Base-by-base conservation (phyloP, 2,113 vertebrate genomes). In the Nesoenas mayeri region DNA sequence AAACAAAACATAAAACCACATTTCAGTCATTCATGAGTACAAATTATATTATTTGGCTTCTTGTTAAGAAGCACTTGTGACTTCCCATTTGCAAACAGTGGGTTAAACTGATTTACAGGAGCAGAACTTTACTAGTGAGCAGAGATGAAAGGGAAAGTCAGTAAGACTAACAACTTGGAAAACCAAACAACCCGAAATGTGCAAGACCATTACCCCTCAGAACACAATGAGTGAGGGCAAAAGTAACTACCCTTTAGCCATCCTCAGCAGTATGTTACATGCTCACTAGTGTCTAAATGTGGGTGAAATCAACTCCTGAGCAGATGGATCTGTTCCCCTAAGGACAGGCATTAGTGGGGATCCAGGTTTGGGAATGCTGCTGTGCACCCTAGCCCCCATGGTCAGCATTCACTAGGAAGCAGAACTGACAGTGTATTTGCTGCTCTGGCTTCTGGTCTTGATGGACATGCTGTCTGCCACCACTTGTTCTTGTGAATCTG, bases 211-310 rank as follows among this genome's bases (percentile, higher is more conserved):
- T 19, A 12, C 12, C 20, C 5, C n/a, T 56, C 28, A 71, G 36
- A 50, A 17, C 17, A 42, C 15, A 40, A 18, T 2, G 17, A 64
- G 5, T 1, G 1, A 60, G 15, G 71, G 32, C 19, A 58, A 42
- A 79, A 25, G 5, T 11, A 82, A 36, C 5, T 40, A 62, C 5
- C 14, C 7, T 13, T n/a, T 14, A 74, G 57, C 32, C 31, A 44
- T 25, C 28, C 12, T 75, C 24, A 38, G 48, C 53, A 34, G 48
- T 20, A 24, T 9, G 20, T 58, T 9, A 9, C 11, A 4, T 21
- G 5, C 21, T 24, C 48, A 19, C 5, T 4, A 12, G 26, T 16
- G 6, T 31, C 18, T 47, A n/a, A 36, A 11, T 0, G 21, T 4
- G 32, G 47, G 15, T 75, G 25, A 56, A 72, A 40, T 11, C 38